These are phyloP conservation scores for Mimumesa dahlbomi DNA, from an alignment of 2,888 invertebrate species.

Conservation along the genomic window DNA sequence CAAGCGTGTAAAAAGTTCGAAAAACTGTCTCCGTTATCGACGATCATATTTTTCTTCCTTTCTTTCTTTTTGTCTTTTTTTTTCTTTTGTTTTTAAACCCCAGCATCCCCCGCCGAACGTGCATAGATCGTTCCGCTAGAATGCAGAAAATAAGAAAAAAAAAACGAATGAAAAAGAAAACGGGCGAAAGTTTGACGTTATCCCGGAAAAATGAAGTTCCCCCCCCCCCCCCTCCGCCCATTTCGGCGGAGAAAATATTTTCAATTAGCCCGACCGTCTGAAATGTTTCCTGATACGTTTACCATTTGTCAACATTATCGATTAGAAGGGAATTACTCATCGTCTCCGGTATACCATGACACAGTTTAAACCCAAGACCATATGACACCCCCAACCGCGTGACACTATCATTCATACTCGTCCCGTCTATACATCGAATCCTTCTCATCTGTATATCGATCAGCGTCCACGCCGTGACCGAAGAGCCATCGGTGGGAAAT, in stretches of 20 bases:
- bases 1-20: conserved; percentile 18
- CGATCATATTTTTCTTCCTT: too few species aligned
- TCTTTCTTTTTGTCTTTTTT: too few species aligned
- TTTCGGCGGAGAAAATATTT: too few species aligned
- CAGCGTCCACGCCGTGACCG: conserved; percentile 45
- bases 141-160: too few species aligned
- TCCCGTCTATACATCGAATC: conserved; percentile 58
- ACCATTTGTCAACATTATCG: conserved; percentile 11
- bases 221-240: too few species aligned
- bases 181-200: not conserved
- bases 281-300: not conserved
- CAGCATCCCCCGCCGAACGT: too few species aligned
- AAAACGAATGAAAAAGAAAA: too few species aligned
- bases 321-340: conserved; percentile 46
- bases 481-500: conserved; percentile 16
- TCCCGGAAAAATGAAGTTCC: too few species aligned
- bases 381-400: conserved; percentile 62
- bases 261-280: not conserved
- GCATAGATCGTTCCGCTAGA: too few species aligned
- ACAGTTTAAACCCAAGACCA: conserved; percentile 57
- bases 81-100: too few species aligned
- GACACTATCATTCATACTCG: conserved; percentile 65
- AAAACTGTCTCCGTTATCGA: conserved; percentile 13
- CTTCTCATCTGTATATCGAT: conserved; percentile 57
- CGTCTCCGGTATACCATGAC: conserved; percentile 44